Evolutionary conservation across 2,113 vertebrate species (phyloP), one percentile per base, ranked within the genome.

Genomic region (Rhinichthys klamathensis): DNA sequence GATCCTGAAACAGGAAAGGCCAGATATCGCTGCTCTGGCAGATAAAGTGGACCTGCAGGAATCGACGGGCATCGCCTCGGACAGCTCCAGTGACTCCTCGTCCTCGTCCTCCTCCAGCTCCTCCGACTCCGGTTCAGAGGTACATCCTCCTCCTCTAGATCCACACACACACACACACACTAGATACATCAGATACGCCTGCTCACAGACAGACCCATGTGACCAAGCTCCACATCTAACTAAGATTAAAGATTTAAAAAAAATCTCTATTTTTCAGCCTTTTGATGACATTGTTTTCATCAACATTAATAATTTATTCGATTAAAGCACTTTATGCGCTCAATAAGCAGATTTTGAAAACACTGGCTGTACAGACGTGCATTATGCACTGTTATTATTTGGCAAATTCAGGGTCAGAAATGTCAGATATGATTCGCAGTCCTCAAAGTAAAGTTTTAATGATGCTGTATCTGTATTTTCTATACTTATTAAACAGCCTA

Each of bases 71-170:
- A 99, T 99, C 21, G 98, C 98, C 6, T 99, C 98, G 0, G 98
- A 99, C 94, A 98, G 97, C 88, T 99, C 98, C 70, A 99, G 98
- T 0, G 98, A 99, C 93, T 99, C 98, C 0, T 99, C 98, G 0
- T 98, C 97, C 1, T 99, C 98, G 1, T 99, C 97, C 0, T 98
- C 97, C 60, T 99, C 98, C 86, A 97, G 96, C 90, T 98, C 97
- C 0, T 99, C 97, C 0, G 96, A 98, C 91, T 97, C 98, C 0
- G 95, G 97, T 92, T 99, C 98, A 0, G 97, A 99, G 90, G 98
- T 99, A 92, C 60, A 51, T 25, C 18, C 21, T 75, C n/a, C 16
- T 54, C 13, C 44, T 25, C 0, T 13, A 12, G 21, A 61, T 0
- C 13, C 54, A 80, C 11, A 73, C 35, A 82, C n/a, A 75, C n/a